Evolutionary conservation across 2,797 vertebrate genomes (phyloP), one percentile per base, ranked within the genome.

Genomic region (Ciconia nigra): DNA sequence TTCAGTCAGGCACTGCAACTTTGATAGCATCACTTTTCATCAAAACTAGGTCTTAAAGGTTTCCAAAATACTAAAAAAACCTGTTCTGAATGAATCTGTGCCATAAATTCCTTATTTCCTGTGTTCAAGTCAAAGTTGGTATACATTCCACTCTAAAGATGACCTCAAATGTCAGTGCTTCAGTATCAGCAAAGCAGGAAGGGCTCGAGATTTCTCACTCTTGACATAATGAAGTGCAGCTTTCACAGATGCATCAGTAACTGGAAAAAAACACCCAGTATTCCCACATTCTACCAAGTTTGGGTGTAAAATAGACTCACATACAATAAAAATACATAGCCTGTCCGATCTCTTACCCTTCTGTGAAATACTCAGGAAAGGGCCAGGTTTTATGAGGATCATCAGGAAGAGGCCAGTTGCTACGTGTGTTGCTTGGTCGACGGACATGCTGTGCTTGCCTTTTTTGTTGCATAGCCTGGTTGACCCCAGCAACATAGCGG

Each of bases 391-490:
- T 98, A 97, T 99, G 99, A 78, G 99, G 98, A 78, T 99, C 99
- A 3, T 99, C 99, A 29, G 99, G 98, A 96, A 99, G 98, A 49
- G 99, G 98, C 99, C 99, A 99, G 98, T 99, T 99, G 98, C 98
- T 98, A 63, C 99, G 99, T 1, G 99, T 83, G 96, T 98, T 99
- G 98, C 99, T 99, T 5, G 99, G 99, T 18, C 99, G 99, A 41
- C 99, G 99, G 83, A 99, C 98, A 3, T 99, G 99, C 97, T 99
- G 99, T 39, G 99, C 98, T 97, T 99, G 99, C 87, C 99, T 98
- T 98, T 99, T 99, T 97, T 99, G 99, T 96, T 99, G 99, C 99
- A 99, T 99, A 97, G 99, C 99, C 98, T 99, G 99, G 97, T 99
- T 99, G 93, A 99, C 99, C 82, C 99, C 99, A 6, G 99, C 99